phyloP scores from a whole-genome alignment of 2,888 invertebrate genomes.

The Gibbula magus region DNA sequence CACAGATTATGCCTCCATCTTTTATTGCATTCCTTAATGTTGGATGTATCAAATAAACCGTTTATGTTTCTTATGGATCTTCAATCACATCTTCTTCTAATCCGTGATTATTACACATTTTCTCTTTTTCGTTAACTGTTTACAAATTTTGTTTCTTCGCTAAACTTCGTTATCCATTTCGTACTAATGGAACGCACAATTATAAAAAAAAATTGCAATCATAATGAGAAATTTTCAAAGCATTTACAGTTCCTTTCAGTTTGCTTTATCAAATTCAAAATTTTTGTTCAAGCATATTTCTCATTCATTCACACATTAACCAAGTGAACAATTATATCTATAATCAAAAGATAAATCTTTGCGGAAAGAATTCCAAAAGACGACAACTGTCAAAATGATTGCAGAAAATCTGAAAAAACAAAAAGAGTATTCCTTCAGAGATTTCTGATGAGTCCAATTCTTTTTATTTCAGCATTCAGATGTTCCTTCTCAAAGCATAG shows the following conservation, averaged over 20 bases:
- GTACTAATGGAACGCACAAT: not conserved
- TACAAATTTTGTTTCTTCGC: not conserved
- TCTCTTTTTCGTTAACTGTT: not conserved
- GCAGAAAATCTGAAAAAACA: not conserved
- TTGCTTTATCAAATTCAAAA: too few species aligned
- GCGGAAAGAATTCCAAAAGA: not conserved
- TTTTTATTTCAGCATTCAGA: not conserved
- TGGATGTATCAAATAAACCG: not conserved
- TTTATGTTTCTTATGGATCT: not conserved
- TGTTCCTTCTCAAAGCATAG: constrained; percentile 10
- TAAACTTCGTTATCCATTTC: not conserved
- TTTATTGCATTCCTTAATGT: not conserved
- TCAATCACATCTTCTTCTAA: not conserved
- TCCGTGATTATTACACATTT: not conserved
- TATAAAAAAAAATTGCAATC: too few species aligned
- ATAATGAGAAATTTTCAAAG: too few species aligned
- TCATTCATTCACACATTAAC: too few species aligned
- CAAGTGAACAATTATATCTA: not conserved
- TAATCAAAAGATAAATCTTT: constrained; percentile 1
- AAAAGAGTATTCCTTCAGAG: not conserved
- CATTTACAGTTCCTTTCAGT: too few species aligned
- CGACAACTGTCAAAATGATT: constrained; percentile 4
- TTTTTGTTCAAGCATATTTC: too few species aligned
- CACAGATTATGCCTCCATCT: not conserved
- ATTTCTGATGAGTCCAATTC: constrained; percentile 2